phyloP scores from a whole-genome alignment of 2,888 invertebrate genomes.

The Yponomeuta evonymella region DNA sequence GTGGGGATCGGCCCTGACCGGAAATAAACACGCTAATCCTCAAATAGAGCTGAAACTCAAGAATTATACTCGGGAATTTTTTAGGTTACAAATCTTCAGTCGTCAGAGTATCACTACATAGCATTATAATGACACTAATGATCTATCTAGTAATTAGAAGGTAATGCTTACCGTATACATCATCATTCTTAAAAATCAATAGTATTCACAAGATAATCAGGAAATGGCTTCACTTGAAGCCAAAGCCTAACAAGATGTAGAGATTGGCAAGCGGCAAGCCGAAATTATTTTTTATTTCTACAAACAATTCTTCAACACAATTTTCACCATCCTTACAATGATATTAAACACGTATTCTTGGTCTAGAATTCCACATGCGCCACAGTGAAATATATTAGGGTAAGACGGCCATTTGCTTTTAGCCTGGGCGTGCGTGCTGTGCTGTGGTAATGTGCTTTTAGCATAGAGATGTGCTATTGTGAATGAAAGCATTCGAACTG shows the following conservation, averaged over 20 bases:
- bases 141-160: neutral
- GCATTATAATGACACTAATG: no score
- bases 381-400: neutral
- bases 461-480: no score
- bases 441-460: no score
- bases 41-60: no score
- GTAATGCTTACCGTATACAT: slow-evolving; percentile 62
- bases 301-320: neutral
- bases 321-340: neutral
- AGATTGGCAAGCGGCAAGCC: neutral
- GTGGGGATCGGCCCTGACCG: no score
- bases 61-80: no score
- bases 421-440: neutral
- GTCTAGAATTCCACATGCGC: neutral
- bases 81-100: no score
- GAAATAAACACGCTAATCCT: no score
- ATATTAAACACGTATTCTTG: neutral
- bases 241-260: neutral
- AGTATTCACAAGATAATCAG: slow-evolving; percentile 21
- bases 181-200: slow-evolving; percentile 61
- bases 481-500: no score
- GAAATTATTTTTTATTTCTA: neutral
- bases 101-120: no score
- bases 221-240: slow-evolving; percentile 1
- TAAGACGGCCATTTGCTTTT: neutral